Conservation (phyloP, 2,888 invertebrate species). For the Tenthredo notha region DNA sequence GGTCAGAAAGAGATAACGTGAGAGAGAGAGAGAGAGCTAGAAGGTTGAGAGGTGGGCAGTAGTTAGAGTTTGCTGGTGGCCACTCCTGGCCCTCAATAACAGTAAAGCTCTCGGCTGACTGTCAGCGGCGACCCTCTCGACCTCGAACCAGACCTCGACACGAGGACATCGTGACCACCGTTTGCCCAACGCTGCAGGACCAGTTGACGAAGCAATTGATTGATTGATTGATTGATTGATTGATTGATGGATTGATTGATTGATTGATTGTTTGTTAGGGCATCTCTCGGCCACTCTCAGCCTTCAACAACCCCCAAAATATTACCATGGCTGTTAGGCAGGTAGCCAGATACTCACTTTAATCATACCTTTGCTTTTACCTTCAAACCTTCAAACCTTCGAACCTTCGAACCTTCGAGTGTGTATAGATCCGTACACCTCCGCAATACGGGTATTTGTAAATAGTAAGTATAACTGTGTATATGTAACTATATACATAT, state of each 20-base stretch:
- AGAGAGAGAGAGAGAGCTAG: not conserved
- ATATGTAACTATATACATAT: not conserved
- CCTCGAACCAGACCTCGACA: slow-evolving; percentile 45
- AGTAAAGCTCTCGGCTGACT: slow-evolving; percentile 53
- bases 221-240: slow-evolving; percentile 44
- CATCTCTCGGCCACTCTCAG: not conserved
- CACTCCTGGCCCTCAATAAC: slow-evolving; percentile 52
- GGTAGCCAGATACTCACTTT: slow-evolving; percentile 50
- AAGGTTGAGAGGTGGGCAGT: slow-evolving; percentile 12
- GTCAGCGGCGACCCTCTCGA: slow-evolving; percentile 40
- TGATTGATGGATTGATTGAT: slow-evolving; percentile 52
- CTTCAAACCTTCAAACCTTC: not conserved
- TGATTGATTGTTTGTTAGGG: slow-evolving; percentile 48
- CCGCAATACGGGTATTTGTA: not conserved
- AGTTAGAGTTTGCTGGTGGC: slow-evolving; percentile 44
- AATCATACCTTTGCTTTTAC: slow-evolving; percentile 12
- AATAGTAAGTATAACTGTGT: not conserved
- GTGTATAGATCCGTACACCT: not conserved
- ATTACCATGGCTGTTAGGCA: not conserved
- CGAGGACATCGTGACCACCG: slow-evolving; percentile 16
- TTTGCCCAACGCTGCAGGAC: slow-evolving; percentile 9
- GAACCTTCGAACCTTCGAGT: no score
- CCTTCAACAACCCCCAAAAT: slow-evolving; percentile 1
- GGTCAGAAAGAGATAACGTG: not conserved
- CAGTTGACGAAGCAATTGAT: slow-evolving; percentile 35